A percentile compares a stretch with the other conserved stretches of the same genome.
Evolutionary conservation across 2,888 invertebrate genomes (phyloP).

Genomic region (Agrenia bidenticulata): DNA sequence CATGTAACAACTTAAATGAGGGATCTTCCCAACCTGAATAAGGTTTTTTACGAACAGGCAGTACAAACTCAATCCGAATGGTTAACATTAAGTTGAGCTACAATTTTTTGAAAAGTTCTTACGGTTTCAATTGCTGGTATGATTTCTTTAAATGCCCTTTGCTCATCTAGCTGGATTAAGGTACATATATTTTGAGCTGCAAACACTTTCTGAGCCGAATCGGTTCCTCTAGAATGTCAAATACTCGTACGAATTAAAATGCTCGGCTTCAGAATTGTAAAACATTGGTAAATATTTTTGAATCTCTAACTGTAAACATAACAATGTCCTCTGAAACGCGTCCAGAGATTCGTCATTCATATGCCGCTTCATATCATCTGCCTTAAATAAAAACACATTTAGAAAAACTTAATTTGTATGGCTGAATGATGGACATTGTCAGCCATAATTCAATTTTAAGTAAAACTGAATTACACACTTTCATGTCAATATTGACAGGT

Average conservation of each 20-base stretch:
- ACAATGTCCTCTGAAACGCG: slow-evolving; percentile 35
- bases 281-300: slow-evolving; percentile 26
- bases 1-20: too few species aligned
- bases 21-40: too few species aligned
- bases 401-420: too few species aligned
- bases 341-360: slow-evolving; percentile 40
- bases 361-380: slow-evolving; percentile 18
- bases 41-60: too few species aligned
- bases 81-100: too few species aligned
- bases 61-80: too few species aligned
- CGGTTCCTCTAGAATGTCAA: slow-evolving; percentile 28
- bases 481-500: slow-evolving; percentile 1
- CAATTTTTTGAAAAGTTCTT: too few species aligned
- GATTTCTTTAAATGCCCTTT: slow-evolving; percentile 37
- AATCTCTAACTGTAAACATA: neutral
- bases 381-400: slow-evolving; percentile 6
- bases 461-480: neutral
- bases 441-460: too few species aligned
- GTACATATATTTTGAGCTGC: slow-evolving; percentile 21
- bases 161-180: slow-evolving; percentile 22
- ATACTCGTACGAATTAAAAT: too few species aligned
- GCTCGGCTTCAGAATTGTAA: too few species aligned
- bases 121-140: slow-evolving; percentile 33
- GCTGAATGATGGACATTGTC: too few species aligned
- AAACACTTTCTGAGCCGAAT: slow-evolving; percentile 26